phyloP scores from a whole-genome alignment of 2,113 vertebrate species.

The Dolichallabes microphthalmus region DNA sequence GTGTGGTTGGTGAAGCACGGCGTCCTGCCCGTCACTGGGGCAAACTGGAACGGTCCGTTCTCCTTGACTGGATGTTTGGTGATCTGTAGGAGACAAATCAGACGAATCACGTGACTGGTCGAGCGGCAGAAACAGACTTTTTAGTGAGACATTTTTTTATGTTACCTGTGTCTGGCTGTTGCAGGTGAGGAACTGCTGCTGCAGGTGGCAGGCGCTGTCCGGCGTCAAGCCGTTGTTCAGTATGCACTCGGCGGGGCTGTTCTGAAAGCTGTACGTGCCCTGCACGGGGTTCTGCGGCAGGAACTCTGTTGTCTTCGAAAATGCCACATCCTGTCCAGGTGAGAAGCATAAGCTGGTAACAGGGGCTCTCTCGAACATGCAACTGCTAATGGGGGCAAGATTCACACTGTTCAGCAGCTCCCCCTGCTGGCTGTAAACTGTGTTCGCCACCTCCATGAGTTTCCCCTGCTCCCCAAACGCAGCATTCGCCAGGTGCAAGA shows the following conservation, averaged over 20 bases:
- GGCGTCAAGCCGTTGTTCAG: conserved; percentile 29
- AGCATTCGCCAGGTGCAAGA: background rate
- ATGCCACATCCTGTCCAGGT: background rate
- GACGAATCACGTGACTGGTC: background rate
- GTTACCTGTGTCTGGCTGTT: conserved; percentile 65
- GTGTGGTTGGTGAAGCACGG: conserved; percentile 63
- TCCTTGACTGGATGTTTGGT: conserved; percentile 54
- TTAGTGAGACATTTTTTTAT: too few relatives aligned
- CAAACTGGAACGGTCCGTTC: conserved; percentile 53
- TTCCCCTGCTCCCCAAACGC: conserved; percentile 36
- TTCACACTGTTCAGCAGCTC: background rate
- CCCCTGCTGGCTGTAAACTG: conserved; percentile 37
- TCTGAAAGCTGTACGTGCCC: conserved; percentile 55
- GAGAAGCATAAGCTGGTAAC: conserved; percentile 39
- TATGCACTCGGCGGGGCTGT: fast-evolving
- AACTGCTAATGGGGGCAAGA: conserved; percentile 22
- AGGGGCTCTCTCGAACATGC: conserved; percentile 53
- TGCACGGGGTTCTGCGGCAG: conserved; percentile 41
- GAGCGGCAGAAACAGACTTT: too few relatives aligned
- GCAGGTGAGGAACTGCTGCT: conserved; percentile 58
- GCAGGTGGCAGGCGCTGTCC: conserved; percentile 28
- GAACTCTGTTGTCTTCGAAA: background rate
- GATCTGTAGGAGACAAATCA: conserved; percentile 57
- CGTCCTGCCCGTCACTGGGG: conserved; percentile 55
- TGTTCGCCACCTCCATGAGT: conserved; percentile 30